Evolutionary conservation across 53 echinoderm and acorn worm genomes (phyloP).

Genomic region (Echinometra lucunter): DNA sequence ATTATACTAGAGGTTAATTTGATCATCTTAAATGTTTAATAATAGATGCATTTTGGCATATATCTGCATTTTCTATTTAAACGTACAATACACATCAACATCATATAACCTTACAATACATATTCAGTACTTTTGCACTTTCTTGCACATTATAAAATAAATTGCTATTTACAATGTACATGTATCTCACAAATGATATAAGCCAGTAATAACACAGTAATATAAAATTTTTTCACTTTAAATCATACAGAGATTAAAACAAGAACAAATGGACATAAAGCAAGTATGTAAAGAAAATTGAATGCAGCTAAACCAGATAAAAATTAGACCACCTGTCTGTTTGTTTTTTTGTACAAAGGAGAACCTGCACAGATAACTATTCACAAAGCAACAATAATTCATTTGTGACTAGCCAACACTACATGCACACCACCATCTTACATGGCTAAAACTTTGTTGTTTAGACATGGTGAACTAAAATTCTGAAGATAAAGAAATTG

Average conservation of each 20-base stretch:
- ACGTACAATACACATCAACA: not conserved
- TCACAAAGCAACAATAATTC: no score
- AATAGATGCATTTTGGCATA: not conserved
- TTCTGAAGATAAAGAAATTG: no score
- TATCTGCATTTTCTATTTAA: slow-evolving; percentile 7
- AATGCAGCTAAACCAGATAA: not conserved
- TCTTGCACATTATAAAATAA: slow-evolving; percentile 12
- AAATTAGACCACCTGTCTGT: not conserved
- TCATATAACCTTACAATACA: not conserved
- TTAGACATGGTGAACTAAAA: no score
- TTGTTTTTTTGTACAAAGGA: no score
- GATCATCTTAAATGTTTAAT: slow-evolving; percentile 3
- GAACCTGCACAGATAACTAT: no score
- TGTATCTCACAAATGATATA: not conserved
- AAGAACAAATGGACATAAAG: not conserved
- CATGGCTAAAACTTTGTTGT: no score
- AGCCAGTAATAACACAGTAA: not conserved
- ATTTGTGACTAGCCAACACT: no score
- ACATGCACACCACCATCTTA: no score
- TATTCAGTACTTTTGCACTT: slow-evolving; percentile 23
- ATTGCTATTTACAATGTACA: not conserved
- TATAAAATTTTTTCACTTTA: not conserved
- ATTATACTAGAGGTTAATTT: not conserved
- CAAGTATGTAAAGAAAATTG: not conserved
- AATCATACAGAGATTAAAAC: not conserved